phyloP scores from a whole-genome alignment of 2,797 vertebrate genomes.

The Huso huso region DNA sequence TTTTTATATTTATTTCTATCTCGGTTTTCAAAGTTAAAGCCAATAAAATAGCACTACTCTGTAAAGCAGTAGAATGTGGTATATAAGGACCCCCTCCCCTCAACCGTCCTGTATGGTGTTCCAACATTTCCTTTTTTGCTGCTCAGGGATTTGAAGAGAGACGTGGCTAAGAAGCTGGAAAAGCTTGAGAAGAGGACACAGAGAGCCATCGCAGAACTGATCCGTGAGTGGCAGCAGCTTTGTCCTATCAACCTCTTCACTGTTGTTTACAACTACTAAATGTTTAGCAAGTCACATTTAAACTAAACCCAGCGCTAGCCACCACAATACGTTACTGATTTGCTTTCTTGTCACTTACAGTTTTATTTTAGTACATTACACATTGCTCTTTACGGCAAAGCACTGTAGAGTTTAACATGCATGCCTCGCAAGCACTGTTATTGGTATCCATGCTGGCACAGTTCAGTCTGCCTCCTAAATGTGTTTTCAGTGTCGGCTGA shows the following conservation, averaged over 20 bases:
- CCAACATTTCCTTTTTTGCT: conserved; percentile 9
- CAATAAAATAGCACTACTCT: background rate
- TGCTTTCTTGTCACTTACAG: no score
- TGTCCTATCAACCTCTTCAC: background rate
- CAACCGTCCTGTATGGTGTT: background rate
- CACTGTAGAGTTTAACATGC: background rate
- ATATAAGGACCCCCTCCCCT: no score
- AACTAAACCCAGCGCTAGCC: background rate
- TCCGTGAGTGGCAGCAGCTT: conserved; percentile 59
- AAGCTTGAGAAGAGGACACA: conserved; percentile 92
- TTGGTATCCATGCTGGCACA: no score
- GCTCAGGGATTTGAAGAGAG: conserved; percentile 85
- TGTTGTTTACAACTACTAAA: conserved; percentile 8
- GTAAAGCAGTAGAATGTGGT: no score
- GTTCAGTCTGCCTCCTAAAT: no score
- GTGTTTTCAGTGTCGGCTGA: no score
- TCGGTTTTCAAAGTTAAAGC: background rate
- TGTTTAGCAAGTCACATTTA: background rate
- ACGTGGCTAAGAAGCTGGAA: conserved; percentile 94
- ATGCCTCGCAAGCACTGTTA: no score
- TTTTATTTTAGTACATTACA: background rate
- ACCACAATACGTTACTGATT: no score
- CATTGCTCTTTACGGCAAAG: background rate
- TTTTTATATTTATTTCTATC: background rate
- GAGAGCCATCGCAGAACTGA: conserved; percentile 88